Base-by-base conservation (phyloP, 2,888 invertebrate genomes). In the Pristionchus entomophagus region DNA sequence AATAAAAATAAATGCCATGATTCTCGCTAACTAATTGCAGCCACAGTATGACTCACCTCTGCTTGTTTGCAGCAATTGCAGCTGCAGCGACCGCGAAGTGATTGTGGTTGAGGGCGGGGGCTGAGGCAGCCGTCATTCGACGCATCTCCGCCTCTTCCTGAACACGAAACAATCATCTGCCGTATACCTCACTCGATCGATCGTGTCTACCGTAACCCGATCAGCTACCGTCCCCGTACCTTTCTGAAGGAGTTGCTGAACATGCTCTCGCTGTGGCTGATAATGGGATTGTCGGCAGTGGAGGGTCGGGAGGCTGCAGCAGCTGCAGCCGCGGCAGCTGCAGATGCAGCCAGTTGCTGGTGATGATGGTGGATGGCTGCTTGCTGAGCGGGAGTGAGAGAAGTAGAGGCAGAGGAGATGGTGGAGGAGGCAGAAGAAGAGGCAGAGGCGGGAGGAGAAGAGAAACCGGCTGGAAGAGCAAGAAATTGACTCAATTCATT, bases 181-280 rank as follows among this genome's bases (percentile, higher is more conserved):
- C 38, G 38, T 35, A 69, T 19, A n/a, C 35, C 17, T 29, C 17
- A 4, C 69, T 26, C 38, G 14, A 38, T 38, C 59, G 8, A 59
- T 17, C n/a, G 22, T 26, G 19, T 22, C 2, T 62, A 29, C 17
- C 22, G 62, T 29, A 62, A 62, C 12, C 10, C 26, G 17, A 17
- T 65, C 12, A 65, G 59, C 8, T 59, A 8, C 59, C 8, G 22
- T 59, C 6, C 59, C 59, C 29, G n/a, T n/a, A 49, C 53, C 51
- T 86, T 87, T 12, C 87, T 87, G 82, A 91, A 91, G 0, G 90
- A 87, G 26, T 91, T 89, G 65, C 87, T 88, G 87, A 90, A 91
- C 69, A 89, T 88, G n/a, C 87, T 87, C 80, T 91, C 91, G 14
- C 89, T 89, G 80, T 90, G 84, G 80, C 89, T 89, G 87, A 91